These are phyloP conservation scores for Pelosia muscerda DNA, from an alignment of 2,888 invertebrate species.

Conservation along the genomic window DNA sequence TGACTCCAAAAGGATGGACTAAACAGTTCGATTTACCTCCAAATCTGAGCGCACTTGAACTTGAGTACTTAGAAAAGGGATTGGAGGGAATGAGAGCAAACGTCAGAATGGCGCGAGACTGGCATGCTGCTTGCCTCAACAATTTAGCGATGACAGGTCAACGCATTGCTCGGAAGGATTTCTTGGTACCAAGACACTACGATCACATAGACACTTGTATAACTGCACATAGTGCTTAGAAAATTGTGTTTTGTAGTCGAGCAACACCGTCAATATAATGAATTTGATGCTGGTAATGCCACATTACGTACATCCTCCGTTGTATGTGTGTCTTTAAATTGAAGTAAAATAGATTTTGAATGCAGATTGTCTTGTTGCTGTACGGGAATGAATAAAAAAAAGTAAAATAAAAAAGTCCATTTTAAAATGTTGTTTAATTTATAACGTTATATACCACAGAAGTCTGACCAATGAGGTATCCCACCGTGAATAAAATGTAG, in stretches of 20 bases:
- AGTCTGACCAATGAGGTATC: no score
- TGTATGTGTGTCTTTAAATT: background rate
- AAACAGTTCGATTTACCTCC: slow-evolving; percentile 63
- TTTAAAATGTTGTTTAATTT: slow-evolving; percentile 9
- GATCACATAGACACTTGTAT: slow-evolving; percentile 46
- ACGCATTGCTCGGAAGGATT: slow-evolving; percentile 30
- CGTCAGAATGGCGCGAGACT: slow-evolving; percentile 56
- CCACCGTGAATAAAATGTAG: no score
- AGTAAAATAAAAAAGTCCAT: slow-evolving; percentile 20
- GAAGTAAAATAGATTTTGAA: background rate
- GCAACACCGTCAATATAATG: background rate
- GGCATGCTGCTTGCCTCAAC: slow-evolving; percentile 50
- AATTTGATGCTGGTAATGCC: background rate
- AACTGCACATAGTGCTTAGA: background rate
- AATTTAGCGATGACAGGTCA: slow-evolving; percentile 19
- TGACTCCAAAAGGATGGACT: slow-evolving; percentile 68
- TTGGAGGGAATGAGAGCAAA: slow-evolving; percentile 48
- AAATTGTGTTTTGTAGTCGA: background rate
- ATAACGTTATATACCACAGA: background rate
- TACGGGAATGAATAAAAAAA: slow-evolving; percentile 38
- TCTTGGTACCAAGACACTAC: slow-evolving; percentile 47
- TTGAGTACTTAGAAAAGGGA: slow-evolving; percentile 58
- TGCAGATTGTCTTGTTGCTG: slow-evolving; percentile 41
- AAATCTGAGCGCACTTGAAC: slow-evolving; percentile 58
- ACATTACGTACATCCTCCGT: background rate